Percentiles rank a stretch among this genome's conserved stretches.
Conservation (phyloP, 2,113 vertebrate species). For the Rhinichthys klamathensis region DNA sequence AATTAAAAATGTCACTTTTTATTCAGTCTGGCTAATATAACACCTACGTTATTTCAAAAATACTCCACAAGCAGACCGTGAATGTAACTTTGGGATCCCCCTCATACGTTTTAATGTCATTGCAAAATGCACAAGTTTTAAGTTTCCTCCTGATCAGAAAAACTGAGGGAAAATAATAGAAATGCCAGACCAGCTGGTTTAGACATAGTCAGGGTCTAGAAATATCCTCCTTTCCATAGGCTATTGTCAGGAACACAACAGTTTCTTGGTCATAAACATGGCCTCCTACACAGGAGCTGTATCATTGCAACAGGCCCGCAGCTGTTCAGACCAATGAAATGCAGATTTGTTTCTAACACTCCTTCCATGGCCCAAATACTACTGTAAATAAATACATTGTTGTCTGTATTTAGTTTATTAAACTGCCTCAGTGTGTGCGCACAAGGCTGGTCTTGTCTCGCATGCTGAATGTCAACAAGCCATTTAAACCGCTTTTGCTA, state of each 20-base stretch:
- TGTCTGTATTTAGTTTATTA: constrained; percentile 55
- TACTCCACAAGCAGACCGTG: not conserved
- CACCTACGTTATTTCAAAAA: not conserved
- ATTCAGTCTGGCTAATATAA: not conserved
- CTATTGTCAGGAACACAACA: constrained; percentile 60
- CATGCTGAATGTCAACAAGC: constrained; percentile 34
- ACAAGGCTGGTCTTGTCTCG: constrained; percentile 51
- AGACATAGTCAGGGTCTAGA: constrained; percentile 25
- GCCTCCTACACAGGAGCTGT: constrained; percentile 52
- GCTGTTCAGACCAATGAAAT: constrained; percentile 48
- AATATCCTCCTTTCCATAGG: constrained; percentile 46
- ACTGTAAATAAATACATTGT: constrained; percentile 62
- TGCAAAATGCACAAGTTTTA: not conserved
- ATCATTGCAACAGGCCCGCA: constrained; percentile 19
- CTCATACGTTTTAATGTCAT: not conserved
- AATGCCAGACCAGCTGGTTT: constrained; percentile 33
- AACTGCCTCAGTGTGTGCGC: constrained; percentile 44
- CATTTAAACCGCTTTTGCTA: constrained; percentile 22
- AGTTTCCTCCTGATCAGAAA: not conserved
- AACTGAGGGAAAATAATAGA: not conserved
- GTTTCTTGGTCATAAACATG: constrained; percentile 48
- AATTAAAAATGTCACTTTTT: not conserved
- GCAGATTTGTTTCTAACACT: constrained; percentile 32
- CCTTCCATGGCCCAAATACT: constrained; percentile 33
- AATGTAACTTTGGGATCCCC: constrained; percentile 20